Evolutionary conservation across 2,888 invertebrate genomes (phyloP), one percentile per base, ranked within the genome.

Genomic region (Alsophila aescularia): DNA sequence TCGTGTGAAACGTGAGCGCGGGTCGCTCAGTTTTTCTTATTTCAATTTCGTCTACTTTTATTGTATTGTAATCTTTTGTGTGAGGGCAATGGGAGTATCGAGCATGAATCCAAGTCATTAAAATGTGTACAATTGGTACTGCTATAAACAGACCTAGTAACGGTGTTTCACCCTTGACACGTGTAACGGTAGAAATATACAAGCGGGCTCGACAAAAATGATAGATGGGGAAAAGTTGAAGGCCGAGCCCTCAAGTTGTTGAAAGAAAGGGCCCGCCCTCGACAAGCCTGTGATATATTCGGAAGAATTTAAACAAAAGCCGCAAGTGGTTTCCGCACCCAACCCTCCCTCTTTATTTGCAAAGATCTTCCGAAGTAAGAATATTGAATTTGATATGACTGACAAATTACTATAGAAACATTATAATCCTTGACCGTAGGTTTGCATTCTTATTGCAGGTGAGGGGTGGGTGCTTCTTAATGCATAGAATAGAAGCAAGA

Each of bases 1-100:
- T 65, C 58, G 63, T 70, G 70, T 64, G 66, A 64, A 61, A 69
- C 66, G 70, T 69, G 73, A 73, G 69, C 66, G 66, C 68, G 65
- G 66, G 61, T 60, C 55, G 67, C 64, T 66, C 63, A 14, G 3
- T 68, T 59, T 51, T 62, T 58, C 52, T 58, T 58, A 65, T 66
- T 72, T 67, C 61, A 62, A 64, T 60, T 64, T 54, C 42, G 48
- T 47, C 48, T 43, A 37, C 53, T 54, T 57, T 60, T 61, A 61
- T 72, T 69, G 65, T 67, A 66, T 61, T 67, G 62, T 62, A 47
- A 60, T 63, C 39, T 67, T 61, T 62, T 62, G 66, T 62, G 59
- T 60, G 56, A 66, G 52, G 57, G 58, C 55, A 60, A 57, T 64
- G 37, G 52, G 36, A 39, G 9, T 6, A 24, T 58, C 32, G 48